Evolutionary conservation across 2,888 invertebrate genomes (phyloP).

Genomic region (Cephalotes varians): DNA sequence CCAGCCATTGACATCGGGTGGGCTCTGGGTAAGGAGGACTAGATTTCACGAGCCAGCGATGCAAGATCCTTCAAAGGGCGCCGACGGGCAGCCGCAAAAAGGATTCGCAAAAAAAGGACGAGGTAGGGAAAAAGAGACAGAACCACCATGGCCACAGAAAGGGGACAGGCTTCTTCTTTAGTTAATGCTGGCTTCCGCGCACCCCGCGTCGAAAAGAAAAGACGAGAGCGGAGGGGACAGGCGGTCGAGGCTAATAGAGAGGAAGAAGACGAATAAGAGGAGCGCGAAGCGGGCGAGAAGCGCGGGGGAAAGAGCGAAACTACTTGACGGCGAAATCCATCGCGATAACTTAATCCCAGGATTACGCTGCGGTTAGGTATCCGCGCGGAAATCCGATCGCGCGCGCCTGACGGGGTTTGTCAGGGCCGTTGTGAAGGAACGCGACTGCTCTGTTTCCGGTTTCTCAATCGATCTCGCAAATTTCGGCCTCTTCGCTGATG

Average conservation of each 20-base stretch:
- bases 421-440: constrained; percentile 50
- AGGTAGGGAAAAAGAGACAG: constrained; percentile 48
- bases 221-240: constrained; percentile 34
- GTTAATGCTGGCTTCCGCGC: constrained; percentile 71
- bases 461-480: constrained; percentile 39
- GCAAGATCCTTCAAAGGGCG: constrained; percentile 84
- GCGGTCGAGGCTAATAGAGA: constrained; percentile 72
- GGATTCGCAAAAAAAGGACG: constrained; percentile 73
- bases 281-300: not conserved
- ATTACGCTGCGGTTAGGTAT: constrained; percentile 69
- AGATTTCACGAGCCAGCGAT: constrained; percentile 85
- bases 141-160: constrained; percentile 58
- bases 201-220: constrained; percentile 49
- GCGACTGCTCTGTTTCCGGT: constrained; percentile 67
- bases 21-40: constrained; percentile 83
- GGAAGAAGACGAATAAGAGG: constrained; percentile 41
- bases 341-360: constrained; percentile 82
- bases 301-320: constrained; percentile 54
- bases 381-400: constrained; percentile 76
- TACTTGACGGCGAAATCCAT: constrained; percentile 82
- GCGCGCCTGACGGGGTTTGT: constrained; percentile 54
- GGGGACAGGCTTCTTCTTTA: constrained; percentile 68
- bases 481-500: constrained; percentile 13
- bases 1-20: constrained; percentile 84
- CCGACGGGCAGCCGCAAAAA: constrained; percentile 82